Conservation (phyloP, 1,140 invertebrate species). For the Solenopsis invicta region DNA sequence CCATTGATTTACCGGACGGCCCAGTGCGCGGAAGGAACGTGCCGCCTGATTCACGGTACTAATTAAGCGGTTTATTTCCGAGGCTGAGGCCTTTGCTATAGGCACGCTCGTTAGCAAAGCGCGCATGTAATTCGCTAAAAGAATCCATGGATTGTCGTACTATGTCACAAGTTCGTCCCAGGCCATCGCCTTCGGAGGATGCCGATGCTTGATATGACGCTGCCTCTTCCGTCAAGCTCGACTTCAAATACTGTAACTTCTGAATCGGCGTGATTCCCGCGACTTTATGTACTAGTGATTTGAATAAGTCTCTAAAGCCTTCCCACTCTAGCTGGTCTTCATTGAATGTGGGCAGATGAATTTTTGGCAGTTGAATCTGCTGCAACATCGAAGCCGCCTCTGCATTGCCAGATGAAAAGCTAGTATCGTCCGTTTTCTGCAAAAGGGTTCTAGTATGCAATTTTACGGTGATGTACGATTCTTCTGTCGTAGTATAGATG, state of each 20-base stretch:
- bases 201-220: neutral
- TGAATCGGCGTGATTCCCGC: neutral
- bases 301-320: neutral
- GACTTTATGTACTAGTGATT: neutral
- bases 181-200: neutral
- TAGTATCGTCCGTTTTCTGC: no score
- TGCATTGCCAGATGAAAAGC: neutral
- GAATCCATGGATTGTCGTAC: neutral
- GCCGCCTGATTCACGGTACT: neutral
- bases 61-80: neutral
- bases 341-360: neutral
- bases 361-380: neutral
- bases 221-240: neutral
- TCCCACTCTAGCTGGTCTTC: neutral
- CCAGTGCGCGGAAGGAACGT: no score
- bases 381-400: neutral
- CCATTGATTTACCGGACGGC: no score
- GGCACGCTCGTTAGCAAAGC: neutral
- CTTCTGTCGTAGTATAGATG: no score
- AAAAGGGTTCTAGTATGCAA: no score
- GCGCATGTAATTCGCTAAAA: neutral
- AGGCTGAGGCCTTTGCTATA: neutral
- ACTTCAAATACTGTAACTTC: neutral
- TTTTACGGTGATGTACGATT: no score
- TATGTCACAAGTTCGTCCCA: neutral